phyloP scores from a whole-genome alignment of 2,797 vertebrate genomes.

The Microctenopoma stevenorrisi region DNA sequence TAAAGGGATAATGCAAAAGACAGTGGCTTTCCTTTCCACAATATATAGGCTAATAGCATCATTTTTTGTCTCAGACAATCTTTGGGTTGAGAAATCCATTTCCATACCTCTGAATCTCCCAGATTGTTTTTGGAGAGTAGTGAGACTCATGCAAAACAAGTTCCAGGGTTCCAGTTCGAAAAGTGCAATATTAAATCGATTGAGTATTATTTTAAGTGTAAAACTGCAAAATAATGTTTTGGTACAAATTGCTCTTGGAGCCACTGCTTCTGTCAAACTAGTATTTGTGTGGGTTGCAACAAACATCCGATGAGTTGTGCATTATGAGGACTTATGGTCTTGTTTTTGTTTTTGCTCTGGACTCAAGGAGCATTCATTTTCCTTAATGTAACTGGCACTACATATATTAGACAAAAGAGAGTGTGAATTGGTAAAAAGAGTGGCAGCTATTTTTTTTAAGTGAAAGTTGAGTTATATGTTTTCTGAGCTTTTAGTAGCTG shows the following conservation, averaged over 20 bases:
- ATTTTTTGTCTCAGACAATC: neutral
- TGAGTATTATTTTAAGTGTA: too few relatives aligned
- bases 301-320: conserved; percentile 7
- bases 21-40: neutral
- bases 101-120: too few relatives aligned
- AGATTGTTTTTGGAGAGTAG: too few relatives aligned
- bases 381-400: neutral
- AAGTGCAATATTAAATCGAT: too few relatives aligned
- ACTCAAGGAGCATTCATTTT: conserved; percentile 2
- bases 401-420: neutral
- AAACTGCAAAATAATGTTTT: neutral
- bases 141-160: too few relatives aligned
- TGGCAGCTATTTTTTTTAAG: neutral
- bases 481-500: conserved; percentile 42
- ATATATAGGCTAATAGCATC: neutral
- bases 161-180: too few relatives aligned
- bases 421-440: conserved; percentile 20
- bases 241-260: neutral
- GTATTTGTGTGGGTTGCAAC: conserved; percentile 2
- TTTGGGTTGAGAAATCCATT: neutral
- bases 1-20: neutral
- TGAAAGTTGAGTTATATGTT: conserved; percentile 37
- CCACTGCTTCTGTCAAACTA: neutral
- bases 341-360: conserved; percentile 21
- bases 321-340: conserved; percentile 1